Conservation (phyloP, 2,113 vertebrate species). For the Mirza zaza region DNA sequence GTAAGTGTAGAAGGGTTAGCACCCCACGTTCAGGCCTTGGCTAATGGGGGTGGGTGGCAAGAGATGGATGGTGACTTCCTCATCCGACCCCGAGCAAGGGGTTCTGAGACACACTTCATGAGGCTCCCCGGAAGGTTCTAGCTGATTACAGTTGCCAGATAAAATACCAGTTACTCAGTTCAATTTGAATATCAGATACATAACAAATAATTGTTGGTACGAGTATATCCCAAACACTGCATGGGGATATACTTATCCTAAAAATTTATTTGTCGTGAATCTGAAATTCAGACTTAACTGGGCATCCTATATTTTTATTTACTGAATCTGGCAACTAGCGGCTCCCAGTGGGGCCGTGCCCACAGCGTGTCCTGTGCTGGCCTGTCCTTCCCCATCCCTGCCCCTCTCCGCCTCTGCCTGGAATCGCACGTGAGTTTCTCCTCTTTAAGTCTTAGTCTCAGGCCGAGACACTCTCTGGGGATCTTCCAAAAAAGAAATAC, state of each 20-base stretch:
- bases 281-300: background rate
- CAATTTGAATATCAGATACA: background rate
- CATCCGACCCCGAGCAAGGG: too few species aligned
- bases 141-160: background rate
- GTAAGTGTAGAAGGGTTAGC: accelerated
- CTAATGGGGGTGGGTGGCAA: accelerated
- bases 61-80: accelerated
- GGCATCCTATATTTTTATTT: background rate
- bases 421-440: background rate
- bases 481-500: background rate
- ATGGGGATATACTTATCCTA: background rate
- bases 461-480: background rate
- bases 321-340: background rate
- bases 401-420: background rate
- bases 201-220: background rate
- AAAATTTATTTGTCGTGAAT: background rate
- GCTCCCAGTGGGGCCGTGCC: accelerated
- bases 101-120: background rate
- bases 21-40: accelerated
- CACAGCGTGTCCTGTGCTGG: accelerated
- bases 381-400: accelerated
- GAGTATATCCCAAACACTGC: background rate
- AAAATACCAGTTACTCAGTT: background rate
- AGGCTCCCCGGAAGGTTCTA: background rate
- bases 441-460: background rate